Percentiles rank a stretch among this genome's conserved stretches.
Conservation (phyloP, 2,113 vertebrate genomes). For the Gobiocypris rarus region DNA sequence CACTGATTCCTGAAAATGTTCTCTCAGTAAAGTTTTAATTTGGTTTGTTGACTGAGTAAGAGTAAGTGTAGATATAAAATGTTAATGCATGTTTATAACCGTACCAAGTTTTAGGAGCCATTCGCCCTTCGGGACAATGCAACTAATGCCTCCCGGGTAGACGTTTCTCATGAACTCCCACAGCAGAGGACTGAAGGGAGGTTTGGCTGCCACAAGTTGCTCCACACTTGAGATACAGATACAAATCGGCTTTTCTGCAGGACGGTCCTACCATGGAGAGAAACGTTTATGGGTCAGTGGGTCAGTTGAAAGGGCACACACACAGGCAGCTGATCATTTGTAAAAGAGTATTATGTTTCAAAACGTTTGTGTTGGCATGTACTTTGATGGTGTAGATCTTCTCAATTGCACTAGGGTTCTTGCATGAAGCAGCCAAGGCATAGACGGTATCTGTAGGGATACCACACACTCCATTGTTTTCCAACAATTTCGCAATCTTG, state of each 20-base stretch:
- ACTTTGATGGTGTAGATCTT: conserved; percentile 91
- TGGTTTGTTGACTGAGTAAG: background rate
- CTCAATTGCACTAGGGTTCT: conserved; percentile 84
- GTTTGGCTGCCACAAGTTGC: conserved; percentile 80
- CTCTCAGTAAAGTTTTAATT: background rate
- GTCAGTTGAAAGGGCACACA: background rate
- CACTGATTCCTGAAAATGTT: background rate
- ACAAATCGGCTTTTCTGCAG: conserved; percentile 88
- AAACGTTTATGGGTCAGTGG: background rate
- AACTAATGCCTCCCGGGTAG: conserved; percentile 89
- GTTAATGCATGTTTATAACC: background rate
- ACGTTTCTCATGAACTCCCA: conserved; percentile 91
- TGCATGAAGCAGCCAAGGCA: conserved; percentile 88
- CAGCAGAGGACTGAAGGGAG: conserved; percentile 86
- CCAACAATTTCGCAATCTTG: conserved; percentile 78
- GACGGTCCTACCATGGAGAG: conserved; percentile 78
- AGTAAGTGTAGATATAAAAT: background rate
- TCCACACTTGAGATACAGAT: conserved; percentile 89
- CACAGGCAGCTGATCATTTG: too few species aligned
- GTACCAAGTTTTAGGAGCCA: conserved; percentile 86
- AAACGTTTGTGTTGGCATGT: conserved; percentile 29
- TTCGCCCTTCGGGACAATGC: conserved; percentile 87
- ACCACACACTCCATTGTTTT: conserved; percentile 80
- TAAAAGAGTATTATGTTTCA: background rate
- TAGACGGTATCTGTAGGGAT: conserved; percentile 90